Evolutionary conservation across 2,888 invertebrate genomes (phyloP).

Genomic region (Hypercompe scribonia): DNA sequence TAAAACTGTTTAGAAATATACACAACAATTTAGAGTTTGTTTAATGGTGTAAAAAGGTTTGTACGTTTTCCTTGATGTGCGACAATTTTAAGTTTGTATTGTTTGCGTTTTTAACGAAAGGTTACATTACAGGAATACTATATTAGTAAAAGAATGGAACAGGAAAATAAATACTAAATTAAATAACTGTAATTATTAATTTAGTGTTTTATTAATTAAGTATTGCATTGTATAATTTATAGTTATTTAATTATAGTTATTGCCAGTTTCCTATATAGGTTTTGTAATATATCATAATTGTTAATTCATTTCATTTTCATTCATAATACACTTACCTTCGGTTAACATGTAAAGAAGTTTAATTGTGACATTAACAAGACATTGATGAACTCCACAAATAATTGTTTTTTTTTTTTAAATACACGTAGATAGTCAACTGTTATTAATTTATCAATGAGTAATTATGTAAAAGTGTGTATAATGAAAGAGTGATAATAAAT

Average conservation of each 20-base stretch:
- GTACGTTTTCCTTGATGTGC: conserved; percentile 20
- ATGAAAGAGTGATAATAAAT: neutral
- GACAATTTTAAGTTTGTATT: conserved; percentile 5
- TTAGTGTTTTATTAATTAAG: no score
- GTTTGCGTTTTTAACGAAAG: neutral
- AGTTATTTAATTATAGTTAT: neutral
- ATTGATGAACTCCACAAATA: neutral
- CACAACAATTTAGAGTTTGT: neutral
- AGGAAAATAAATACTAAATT: conserved; percentile 8
- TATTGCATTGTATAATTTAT: no score
- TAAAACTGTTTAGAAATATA: neutral
- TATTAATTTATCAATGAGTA: neutral
- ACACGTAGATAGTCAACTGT: neutral
- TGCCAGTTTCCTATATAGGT: neutral
- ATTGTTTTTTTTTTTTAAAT: neutral
- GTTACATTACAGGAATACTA: neutral
- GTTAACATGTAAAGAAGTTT: neutral
- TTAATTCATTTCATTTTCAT: conserved; percentile 1
- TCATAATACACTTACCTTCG: neutral
- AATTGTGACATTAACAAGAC: conserved; percentile 7
- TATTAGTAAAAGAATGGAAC: neutral
- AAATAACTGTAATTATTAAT: neutral
- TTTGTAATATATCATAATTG: neutral
- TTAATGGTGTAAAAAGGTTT: conserved; percentile 22
- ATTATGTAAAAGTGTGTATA: neutral